These are phyloP conservation scores for Prosopocoilus inquinatus DNA, from an alignment of 2,888 invertebrate species.

Conservation along the genomic window DNA sequence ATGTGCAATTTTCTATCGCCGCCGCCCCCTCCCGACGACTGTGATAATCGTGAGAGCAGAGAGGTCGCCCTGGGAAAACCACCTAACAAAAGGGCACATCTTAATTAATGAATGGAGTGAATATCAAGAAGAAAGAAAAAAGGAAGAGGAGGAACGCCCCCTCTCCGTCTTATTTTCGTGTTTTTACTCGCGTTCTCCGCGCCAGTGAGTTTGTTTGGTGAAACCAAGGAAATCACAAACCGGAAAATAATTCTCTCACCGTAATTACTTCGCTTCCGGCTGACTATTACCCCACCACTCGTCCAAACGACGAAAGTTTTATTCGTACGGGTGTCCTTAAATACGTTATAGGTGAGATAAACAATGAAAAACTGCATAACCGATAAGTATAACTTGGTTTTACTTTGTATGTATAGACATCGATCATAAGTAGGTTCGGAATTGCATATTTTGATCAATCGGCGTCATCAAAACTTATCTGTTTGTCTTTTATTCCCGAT, in stretches of 20 bases:
- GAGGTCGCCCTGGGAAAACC: background rate
- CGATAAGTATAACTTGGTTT: no score
- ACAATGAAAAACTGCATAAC: background rate
- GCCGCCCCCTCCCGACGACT: no score
- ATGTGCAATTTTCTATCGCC: no score
- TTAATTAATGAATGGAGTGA: background rate
- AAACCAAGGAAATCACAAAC: conserved; percentile 43
- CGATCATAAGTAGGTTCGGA: no score
- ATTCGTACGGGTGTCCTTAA: background rate
- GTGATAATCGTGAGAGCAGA: conserved; percentile 1
- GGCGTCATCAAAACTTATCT: no score
- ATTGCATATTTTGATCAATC: no score
- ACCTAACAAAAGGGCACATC: background rate
- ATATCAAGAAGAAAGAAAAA: no score
- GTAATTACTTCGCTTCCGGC: conserved; percentile 47
- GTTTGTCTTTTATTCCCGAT: no score
- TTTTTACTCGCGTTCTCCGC: no score
- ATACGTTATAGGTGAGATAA: background rate
- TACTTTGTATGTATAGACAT: no score
- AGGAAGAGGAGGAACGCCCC: no score
- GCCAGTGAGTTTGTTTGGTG: no score
- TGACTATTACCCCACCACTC: conserved; percentile 15
- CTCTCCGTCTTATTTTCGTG: background rate
- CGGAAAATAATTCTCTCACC: conserved; percentile 45
- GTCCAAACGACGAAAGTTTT: conserved; percentile 1